Percentiles rank a stretch among this genome's conserved stretches.
These are phyloP conservation scores for Myathropa florea DNA, from an alignment of 2,888 invertebrate genomes.

Conservation along the genomic window DNA sequence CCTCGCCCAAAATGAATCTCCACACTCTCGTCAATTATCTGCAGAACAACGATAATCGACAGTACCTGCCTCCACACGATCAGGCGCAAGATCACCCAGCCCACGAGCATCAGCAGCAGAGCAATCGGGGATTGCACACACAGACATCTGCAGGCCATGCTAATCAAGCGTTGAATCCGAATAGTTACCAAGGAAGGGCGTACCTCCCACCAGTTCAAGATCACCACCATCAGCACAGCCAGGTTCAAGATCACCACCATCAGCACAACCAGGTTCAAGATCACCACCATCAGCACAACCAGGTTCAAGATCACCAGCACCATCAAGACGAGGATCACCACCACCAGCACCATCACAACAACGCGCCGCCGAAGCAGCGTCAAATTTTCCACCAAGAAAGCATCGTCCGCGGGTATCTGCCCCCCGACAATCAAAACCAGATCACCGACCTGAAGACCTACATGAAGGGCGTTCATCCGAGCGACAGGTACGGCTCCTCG, in stretches of 20 bases:
- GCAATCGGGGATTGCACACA: neutral
- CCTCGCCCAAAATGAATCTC: neutral
- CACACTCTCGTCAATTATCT: neutral
- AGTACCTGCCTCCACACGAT: neutral
- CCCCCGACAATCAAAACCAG: conserved; percentile 33
- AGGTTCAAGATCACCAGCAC: neutral
- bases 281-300: conserved; percentile 5
- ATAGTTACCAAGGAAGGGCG: neutral
- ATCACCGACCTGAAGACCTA: conserved; percentile 74
- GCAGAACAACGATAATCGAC: neutral
- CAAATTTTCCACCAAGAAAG: neutral
- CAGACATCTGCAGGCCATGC: no score
- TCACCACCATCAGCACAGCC: conserved; percentile 7
- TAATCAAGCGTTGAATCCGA: neutral
- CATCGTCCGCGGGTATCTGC: conserved; percentile 48
- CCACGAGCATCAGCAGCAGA: neutral
- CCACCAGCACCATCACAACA: conserved; percentile 28
- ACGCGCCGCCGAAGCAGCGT: neutral
- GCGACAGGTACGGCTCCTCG: conserved; percentile 74
- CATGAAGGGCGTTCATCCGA: conserved; percentile 75
- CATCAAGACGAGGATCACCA: neutral
- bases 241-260: neutral
- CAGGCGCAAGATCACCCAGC: neutral
- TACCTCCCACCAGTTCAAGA: conserved; percentile 9
- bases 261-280: conserved; percentile 15